Percentiles rank a stretch among this genome's conserved stretches.
Evolutionary conservation across 2,888 invertebrate genomes (phyloP).

Genomic region (Unio delphinus): DNA sequence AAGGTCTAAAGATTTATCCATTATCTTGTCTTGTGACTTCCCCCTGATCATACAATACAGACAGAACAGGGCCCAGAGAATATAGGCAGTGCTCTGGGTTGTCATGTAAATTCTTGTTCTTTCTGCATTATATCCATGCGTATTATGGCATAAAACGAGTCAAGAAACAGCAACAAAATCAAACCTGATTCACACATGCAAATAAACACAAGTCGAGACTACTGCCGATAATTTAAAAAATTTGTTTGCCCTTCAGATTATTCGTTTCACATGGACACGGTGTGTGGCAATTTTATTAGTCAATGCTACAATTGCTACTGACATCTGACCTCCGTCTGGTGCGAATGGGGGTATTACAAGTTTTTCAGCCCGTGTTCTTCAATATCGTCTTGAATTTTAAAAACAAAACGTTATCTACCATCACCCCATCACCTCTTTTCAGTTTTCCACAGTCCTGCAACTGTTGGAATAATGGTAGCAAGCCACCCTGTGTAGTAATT

Average conservation of each 20-base stretch:
- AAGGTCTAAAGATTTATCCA: no score
- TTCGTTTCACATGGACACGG: slow-evolving; percentile 21
- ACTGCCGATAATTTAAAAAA: slow-evolving; percentile 17
- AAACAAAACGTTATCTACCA: slow-evolving; percentile 24
- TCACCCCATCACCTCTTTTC: slow-evolving; percentile 15
- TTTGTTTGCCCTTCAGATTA: slow-evolving; percentile 15
- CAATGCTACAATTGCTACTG: no score
- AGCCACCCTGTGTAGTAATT: slow-evolving; percentile 17
- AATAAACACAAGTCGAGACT: slow-evolving; percentile 8
- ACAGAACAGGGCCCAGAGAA: no score
- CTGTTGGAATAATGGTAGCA: slow-evolving; percentile 8
- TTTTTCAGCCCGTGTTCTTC: slow-evolving; percentile 12
- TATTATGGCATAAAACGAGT: no score
- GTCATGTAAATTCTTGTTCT: no score
- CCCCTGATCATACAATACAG: no score
- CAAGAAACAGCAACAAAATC: no score
- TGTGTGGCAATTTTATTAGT: slow-evolving; percentile 16
- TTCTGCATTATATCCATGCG: no score
- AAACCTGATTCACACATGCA: no score
- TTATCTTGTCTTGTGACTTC: no score
- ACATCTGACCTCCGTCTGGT: no score
- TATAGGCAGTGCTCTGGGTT: no score
- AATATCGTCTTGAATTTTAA: slow-evolving; percentile 12
- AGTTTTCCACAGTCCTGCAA: not conserved
- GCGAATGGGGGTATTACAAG: slow-evolving; percentile 13